These are phyloP conservation scores for Nephrotoma guestfalica DNA, from an alignment of 2,888 invertebrate genomes.

Conservation along the genomic window DNA sequence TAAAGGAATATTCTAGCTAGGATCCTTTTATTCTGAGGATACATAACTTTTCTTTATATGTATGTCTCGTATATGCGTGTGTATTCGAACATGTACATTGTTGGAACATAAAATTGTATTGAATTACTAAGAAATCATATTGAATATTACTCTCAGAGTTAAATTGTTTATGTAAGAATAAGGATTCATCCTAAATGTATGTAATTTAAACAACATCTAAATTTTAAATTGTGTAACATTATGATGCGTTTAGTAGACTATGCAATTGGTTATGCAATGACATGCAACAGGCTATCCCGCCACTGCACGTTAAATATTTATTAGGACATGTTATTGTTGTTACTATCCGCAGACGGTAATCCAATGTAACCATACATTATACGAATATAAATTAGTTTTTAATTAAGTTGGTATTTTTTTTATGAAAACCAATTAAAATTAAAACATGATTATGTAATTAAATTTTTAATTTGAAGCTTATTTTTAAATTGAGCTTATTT, in stretches of 20 bases:
- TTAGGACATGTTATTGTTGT: neutral
- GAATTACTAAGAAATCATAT: neutral
- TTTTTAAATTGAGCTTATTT: neutral
- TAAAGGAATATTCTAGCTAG: neutral
- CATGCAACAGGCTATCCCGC: neutral
- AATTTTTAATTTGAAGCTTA: neutral
- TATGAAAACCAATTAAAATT: neutral
- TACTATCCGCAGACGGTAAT: neutral
- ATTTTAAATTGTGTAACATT: neutral
- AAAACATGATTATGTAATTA: neutral
- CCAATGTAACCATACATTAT: neutral
- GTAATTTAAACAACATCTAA: neutral
- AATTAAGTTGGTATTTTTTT: neutral
- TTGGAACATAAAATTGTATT: neutral
- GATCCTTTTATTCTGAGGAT: neutral
- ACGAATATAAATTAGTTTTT: neutral
- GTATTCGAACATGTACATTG: too few relatives aligned
- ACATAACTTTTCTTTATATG: neutral
- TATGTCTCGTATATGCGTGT: neutral
- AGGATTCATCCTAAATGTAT: neutral
- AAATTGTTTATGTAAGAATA: neutral
- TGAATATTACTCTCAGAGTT: neutral
- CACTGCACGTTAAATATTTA: neutral
- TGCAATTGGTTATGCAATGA: neutral
- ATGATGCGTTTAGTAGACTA: neutral